Conservation (phyloP, 2,888 invertebrate genomes). For the Punctoribates punctum region DNA sequence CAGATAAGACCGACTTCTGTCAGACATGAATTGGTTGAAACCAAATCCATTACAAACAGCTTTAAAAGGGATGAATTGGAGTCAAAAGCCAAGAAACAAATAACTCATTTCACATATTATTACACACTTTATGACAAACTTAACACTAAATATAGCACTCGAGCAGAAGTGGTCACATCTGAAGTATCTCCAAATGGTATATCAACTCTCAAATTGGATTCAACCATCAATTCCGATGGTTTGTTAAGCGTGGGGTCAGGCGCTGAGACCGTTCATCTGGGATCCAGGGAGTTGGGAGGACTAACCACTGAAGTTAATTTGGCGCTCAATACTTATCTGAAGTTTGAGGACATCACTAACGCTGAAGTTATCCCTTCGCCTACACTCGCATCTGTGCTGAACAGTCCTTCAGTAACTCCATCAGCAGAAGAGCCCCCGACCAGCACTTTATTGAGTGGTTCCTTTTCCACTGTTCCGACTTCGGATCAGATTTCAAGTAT, state of each 20-base stretch:
- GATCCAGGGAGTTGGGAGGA: conserved; percentile 46
- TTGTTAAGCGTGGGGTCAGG: conserved; percentile 44
- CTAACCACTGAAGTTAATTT: conserved; percentile 49
- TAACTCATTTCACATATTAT: conserved; percentile 48
- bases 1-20: conserved; percentile 23
- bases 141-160: conserved; percentile 46
- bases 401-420: not conserved
- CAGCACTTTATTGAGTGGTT: not conserved
- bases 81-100: conserved; percentile 45
- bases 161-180: conserved; percentile 47
- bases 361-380: conserved; percentile 41
- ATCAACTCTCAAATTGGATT: conserved; percentile 43
- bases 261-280: conserved; percentile 46
- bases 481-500: conserved; percentile 7
- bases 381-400: not conserved
- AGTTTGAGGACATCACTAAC: conserved; percentile 47
- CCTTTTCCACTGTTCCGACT: not conserved
- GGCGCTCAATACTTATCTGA: conserved; percentile 46
- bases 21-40: not conserved
- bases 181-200: conserved; percentile 43
- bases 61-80: conserved; percentile 44
- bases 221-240: conserved; percentile 46
- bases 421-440: not conserved
- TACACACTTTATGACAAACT: conserved; percentile 48
- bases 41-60: not conserved